These are phyloP conservation scores for Leptinotarsa juncta DNA, from an alignment of 2,888 invertebrate species.

Conservation along the genomic window DNA sequence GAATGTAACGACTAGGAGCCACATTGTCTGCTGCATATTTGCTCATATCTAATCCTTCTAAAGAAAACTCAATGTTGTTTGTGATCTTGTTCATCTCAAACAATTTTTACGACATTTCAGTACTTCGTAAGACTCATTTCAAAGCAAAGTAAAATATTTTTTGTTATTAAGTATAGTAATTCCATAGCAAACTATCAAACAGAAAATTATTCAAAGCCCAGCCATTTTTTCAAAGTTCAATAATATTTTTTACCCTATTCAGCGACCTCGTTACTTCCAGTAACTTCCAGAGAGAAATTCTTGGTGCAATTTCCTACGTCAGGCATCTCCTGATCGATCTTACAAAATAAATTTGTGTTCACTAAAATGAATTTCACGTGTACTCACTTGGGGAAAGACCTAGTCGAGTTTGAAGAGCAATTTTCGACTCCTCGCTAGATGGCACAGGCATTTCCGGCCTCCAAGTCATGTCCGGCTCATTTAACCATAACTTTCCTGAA, in stretches of 20 bases:
- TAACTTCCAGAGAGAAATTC: slow-evolving; percentile 5
- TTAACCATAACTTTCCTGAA: slow-evolving; percentile 67
- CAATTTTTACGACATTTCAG: too few relatives aligned
- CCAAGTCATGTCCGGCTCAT: slow-evolving; percentile 66
- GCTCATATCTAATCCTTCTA: too few relatives aligned
- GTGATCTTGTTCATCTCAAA: too few relatives aligned
- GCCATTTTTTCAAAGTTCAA: too few relatives aligned
- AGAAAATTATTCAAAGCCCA: too few relatives aligned
- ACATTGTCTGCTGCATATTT: too few relatives aligned
- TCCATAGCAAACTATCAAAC: too few relatives aligned
- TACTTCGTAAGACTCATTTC: too few relatives aligned
- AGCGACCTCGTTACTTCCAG: not conserved
- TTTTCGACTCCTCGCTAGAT: slow-evolving; percentile 65
- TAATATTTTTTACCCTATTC: not conserved
- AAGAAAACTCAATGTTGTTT: too few relatives aligned
- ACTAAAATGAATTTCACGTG: slow-evolving; percentile 26
- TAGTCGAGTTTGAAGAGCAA: slow-evolving; percentile 65
- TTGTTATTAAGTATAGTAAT: too few relatives aligned
- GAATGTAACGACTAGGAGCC: too few relatives aligned
- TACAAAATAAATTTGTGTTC: slow-evolving; percentile 3
- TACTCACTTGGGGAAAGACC: slow-evolving; percentile 66
- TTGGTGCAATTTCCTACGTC: not conserved
- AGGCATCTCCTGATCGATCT: slow-evolving; percentile 5
- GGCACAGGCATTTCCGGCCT: slow-evolving; percentile 64
- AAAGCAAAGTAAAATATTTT: too few relatives aligned